phyloP scores from a whole-genome alignment of 2,888 invertebrate species.

The Platynereis dumerilii region DNA sequence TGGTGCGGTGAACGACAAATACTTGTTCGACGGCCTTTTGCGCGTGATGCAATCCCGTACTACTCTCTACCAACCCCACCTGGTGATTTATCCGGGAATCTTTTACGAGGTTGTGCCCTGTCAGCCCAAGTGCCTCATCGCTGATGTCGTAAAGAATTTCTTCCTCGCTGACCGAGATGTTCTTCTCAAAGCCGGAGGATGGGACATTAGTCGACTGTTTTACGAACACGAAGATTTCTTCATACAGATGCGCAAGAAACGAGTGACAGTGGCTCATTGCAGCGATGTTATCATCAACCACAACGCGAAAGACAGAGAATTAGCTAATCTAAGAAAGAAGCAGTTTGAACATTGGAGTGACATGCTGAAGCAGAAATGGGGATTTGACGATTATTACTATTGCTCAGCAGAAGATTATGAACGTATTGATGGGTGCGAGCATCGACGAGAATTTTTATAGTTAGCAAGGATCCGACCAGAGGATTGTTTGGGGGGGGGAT shows the following conservation, averaged over 20 bases:
- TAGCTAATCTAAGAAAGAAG: neutral
- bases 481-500: too few relatives aligned
- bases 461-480: too few relatives aligned
- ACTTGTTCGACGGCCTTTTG: neutral
- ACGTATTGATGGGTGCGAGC: too few relatives aligned
- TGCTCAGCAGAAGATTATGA: neutral
- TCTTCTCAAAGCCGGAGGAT: conserved; percentile 2
- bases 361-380: neutral
- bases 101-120: neutral
- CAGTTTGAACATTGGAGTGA: neutral
- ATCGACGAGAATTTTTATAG: too few relatives aligned
- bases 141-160: conserved; percentile 6
- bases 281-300: conserved; percentile 3
- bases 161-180: neutral
- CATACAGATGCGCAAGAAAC: neutral
- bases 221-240: conserved; percentile 14
- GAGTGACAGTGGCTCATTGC: neutral
- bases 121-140: neutral
- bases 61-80: neutral
- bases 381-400: conserved; percentile 6
- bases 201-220: neutral
- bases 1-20: neutral
- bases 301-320: neutral
- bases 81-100: neutral
- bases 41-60: neutral